Evolutionary conservation across 2,888 invertebrate species (phyloP).

Genomic region (Lochmaea crataegi): DNA sequence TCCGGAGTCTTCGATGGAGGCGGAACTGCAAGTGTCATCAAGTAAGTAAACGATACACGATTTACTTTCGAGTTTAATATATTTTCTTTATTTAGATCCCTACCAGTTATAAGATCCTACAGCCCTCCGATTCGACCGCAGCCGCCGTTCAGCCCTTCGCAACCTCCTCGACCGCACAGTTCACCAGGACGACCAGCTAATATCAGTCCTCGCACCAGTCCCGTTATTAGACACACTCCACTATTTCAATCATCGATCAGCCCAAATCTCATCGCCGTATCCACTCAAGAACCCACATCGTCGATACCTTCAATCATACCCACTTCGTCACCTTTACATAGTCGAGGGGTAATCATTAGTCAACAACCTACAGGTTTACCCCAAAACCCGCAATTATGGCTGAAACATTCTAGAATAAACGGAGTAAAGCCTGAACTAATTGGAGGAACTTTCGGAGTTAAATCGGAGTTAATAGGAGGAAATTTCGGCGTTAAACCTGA

Average conservation of each 20-base stretch:
- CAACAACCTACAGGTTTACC: conserved; percentile 55
- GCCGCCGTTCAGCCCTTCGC: conserved; percentile 59
- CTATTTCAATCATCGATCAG: conserved; percentile 58
- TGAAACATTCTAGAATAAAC: conserved; percentile 73
- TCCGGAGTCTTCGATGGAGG: conserved; percentile 69
- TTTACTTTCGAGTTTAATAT: background rate
- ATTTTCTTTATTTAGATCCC: conserved; percentile 39
- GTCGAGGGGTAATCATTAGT: conserved; percentile 61
- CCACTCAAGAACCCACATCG: conserved; percentile 50
- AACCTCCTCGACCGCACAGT: conserved; percentile 64
- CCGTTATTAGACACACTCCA: conserved; percentile 61
- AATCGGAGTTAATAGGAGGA: background rate
- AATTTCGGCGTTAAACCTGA: conserved; percentile 8
- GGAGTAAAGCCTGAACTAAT: conserved; percentile 84
- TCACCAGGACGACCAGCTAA: conserved; percentile 63
- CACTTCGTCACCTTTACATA: conserved; percentile 33
- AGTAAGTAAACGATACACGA: conserved; percentile 37
- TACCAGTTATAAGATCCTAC: conserved; percentile 60
- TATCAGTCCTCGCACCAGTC: conserved; percentile 60
- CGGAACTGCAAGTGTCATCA: conserved; percentile 61
- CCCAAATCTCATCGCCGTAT: conserved; percentile 46
- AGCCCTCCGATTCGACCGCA: conserved; percentile 57
- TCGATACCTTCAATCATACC: conserved; percentile 38
- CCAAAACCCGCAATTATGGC: conserved; percentile 61
- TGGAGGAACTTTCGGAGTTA: conserved; percentile 66